Base-by-base conservation (phyloP, 2,113 vertebrate genomes). In the Rhodinocichla rosea region DNA sequence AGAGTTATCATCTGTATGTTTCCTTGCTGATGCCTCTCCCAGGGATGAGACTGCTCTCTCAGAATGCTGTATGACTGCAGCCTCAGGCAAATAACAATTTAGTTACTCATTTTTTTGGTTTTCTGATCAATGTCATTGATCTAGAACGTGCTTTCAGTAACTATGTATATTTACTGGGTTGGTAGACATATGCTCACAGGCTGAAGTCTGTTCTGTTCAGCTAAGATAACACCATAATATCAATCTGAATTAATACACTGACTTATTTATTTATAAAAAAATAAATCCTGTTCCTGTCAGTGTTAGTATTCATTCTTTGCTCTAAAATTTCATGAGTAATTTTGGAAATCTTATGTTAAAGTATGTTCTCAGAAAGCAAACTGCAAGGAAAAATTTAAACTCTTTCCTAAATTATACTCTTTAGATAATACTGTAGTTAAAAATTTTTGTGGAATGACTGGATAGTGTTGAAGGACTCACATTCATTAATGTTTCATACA, bases 91-190 rank as follows among this genome's bases (percentile, higher is more conserved):
- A 80, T 89, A 81, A 83, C 55, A 64, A 64, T 90, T 86, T 87
- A 93, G 90, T 96, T 95, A 67, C 56, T 77, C 23, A 42, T 20
- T 24, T 96, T 96, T 92, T 83, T 87, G 73, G 68, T 83, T 90
- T 32, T 2, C 26, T 95, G 85, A 45, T 90, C 86, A 88, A 33
- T 53, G 28, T 53, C 20, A 75, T 70, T 80, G 83, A 52, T 96
- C 60, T 55, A 57, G 73, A 92, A 80, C 9, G 1, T 90, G 27
- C 68, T 90, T 92, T 77, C 76, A 75, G 60, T 78, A 68, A 18
- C 68, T 69, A 11, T 68, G 15, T 90, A 2, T 69, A 55, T 70
- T 40, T 83, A 42, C 21, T 0, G 0, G 14, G 9, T 78, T 86
- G 45, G 50, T 56, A 78, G 71, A 16, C 22, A 37, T 7, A 35